Evolutionary conservation across 1,140 invertebrate species (phyloP), one percentile per base, ranked within the genome.

Genomic region (Choristoneura fumiferana): DNA sequence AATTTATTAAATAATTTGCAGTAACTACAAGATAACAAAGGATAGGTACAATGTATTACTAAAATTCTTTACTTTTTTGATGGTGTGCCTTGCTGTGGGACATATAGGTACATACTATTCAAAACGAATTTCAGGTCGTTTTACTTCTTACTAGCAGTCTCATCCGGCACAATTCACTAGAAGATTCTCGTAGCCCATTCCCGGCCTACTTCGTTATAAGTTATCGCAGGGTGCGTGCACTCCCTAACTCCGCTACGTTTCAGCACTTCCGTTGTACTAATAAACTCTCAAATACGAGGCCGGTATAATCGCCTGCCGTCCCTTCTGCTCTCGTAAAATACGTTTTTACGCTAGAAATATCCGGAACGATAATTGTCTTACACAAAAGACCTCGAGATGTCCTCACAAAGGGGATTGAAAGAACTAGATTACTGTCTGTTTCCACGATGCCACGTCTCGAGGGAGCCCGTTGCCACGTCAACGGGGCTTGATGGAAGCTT

Each of bases 281-380:
- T 49, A 49, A 49, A 49, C 43, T 49, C 40, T 43, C 43, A 49
- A 49, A 49, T 29, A 18, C 18, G 40, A 22, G 40, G 9, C 17
- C 40, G 43, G 17, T 18, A 49, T 49, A 49, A 49, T 18, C 43
- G 6, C 34, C 36, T 49, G 33, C 40, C 33, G n/a, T 53, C 35
- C 37, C 52, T 69, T 73, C 53, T 57, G 37, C 15, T 59, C 52
- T 57, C 57, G 60, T 67, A 64, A 76, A 81, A 76, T 76, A 78
- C 67, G 67, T 71, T 75, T 77, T 75, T 67, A 67, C 60, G 65
- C 65, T 58, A 54, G 57, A 65, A 72, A 71, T 61, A 62, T 62
- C 66, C 61, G 60, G 63, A 66, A 67, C 62, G 71, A 74, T 82
- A 79, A 79, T 82, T 80, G 76, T 77, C 69, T 77, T 71, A 70